Evolutionary conservation across 1,140 invertebrate genomes (phyloP).

Genomic region (Venturia canescens): DNA sequence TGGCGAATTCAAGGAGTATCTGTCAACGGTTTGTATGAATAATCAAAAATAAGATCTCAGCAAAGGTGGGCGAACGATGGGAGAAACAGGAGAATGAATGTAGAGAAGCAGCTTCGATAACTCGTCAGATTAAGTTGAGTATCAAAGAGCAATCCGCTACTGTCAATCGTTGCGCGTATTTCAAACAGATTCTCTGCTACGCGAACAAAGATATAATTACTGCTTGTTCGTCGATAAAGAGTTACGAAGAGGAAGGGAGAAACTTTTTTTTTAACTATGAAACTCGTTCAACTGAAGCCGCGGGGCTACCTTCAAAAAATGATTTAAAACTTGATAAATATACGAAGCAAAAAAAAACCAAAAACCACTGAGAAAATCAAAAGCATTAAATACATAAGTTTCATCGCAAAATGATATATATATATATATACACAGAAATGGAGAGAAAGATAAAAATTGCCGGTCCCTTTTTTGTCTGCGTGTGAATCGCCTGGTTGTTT

Average conservation of each 20-base stretch:
- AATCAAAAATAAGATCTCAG: background rate
- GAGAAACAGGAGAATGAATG: background rate
- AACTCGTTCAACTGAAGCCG: background rate
- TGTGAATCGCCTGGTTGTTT: conserved; percentile 38
- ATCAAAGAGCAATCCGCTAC: background rate
- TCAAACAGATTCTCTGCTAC: background rate
- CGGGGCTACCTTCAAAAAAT: background rate
- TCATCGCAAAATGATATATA: conserved; percentile 12
- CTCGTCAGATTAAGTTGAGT: too few species aligned
- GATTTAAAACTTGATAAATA: background rate
- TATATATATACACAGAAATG: background rate
- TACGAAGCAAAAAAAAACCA: background rate
- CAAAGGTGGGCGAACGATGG: background rate
- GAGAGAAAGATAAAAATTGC: conserved; percentile 10
- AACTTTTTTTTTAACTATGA: background rate
- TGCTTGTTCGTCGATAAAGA: background rate
- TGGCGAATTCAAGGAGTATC: background rate
- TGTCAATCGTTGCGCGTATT: background rate
- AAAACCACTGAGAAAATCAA: conserved; percentile 31
- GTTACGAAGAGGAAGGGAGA: background rate
- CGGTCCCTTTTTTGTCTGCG: conserved; percentile 32
- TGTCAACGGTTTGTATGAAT: background rate
- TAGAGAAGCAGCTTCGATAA: too few species aligned
- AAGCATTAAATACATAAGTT: conserved; percentile 31
- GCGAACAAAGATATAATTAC: background rate